Base-by-base conservation (phyloP, 23 tunicate species). In the Aplidium turbinatum region DNA sequence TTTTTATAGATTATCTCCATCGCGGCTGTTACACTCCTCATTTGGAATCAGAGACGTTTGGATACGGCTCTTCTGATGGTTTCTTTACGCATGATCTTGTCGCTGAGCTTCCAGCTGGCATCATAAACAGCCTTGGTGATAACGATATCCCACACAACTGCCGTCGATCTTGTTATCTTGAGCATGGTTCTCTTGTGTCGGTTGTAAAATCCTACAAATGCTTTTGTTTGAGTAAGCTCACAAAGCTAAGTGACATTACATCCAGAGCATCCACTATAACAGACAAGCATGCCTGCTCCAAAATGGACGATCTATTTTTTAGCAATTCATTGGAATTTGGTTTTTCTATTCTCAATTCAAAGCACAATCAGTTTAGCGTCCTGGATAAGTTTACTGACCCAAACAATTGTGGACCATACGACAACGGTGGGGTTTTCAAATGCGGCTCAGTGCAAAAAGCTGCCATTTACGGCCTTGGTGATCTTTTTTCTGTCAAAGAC, bases 341-440 rank as follows among this genome's bases (percentile, higher is more conserved):
- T 25, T 70, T 47, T 48, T 26, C 58, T 3, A 23, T 35, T 13
- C 47, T 70, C 25, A 70, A 47, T 25, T 47, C 28, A 46, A 7
- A 7, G 7, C 58, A n/a, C n/a, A n/a, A n/a, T n/a, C n/a, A n/a
- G n/a, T n/a, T n/a, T n/a, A n/a, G n/a, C n/a, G n/a, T n/a, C n/a
- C n/a, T n/a, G n/a, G n/a, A n/a, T n/a, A n/a, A 3, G 5, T 24
- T n/a, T n/a, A n/a, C n/a, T n/a, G n/a, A n/a, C n/a, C 40, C 39
- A 0, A 23, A 54, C 35, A 51, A 63, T 35, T 78, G 83, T 53
- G 83, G 75, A 4, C 28, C 65, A 0, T 26, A 32, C 35, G 65
- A 65, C 7, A 31, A 35, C 25, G 75, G 75, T 1, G 83, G 83
- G 31, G 40, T 65, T 1, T 78, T 39, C 75, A 78, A 50, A 52